Base-by-base conservation (phyloP, 2,888 invertebrate genomes). In the Limenitis camilla region DNA sequence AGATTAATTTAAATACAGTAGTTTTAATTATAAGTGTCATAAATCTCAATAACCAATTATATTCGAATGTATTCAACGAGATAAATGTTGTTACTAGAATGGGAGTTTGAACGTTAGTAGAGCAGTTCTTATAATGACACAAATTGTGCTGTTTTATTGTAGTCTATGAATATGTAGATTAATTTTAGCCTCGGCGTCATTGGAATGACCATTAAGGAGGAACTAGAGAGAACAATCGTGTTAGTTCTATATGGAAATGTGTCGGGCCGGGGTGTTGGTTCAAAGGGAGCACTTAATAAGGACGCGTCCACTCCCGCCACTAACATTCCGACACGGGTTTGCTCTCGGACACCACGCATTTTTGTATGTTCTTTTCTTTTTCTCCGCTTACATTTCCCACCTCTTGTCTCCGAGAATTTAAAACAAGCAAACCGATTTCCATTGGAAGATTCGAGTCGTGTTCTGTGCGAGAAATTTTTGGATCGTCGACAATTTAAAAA, bases 261-360 rank as follows among this genome's bases (percentile, higher is more conserved):
- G 65, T 57, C 61, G 70, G 74, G 68, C 74, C 62, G 69, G 69
- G 69, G 71, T 69, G 63, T 60, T 57, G 56, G 62, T 67, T 71
- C 76, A 81, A 81, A 70, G 75, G 67, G 66, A 67, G 71, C 72
- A 71, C 75, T 78, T 73, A 81, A 77, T 78, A 76, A 76, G 76
- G 75, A 72, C 75, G 72, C 76, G 82, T 78, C 74, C 71, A 40
- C 72, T 72, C 71, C 61, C 68, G 67, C 49, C 61, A 54, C 72
- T 69, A 65, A 72, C 79, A 83, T 84, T 78, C 81, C 76, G 68
- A 85, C 85, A 83, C 76, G 76, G 74, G 76, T 78, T 77, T 74
- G 79, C 85, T 81, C 78, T 80, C 68, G 44, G 55, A 52, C 45
- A 42, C 56, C 50, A 55, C 65, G 71, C 75, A 78, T 81, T 80